Evolutionary conservation across 2,888 invertebrate genomes (phyloP), one percentile per base, ranked within the genome.

Genomic region (Sarcophaga subvicina): DNA sequence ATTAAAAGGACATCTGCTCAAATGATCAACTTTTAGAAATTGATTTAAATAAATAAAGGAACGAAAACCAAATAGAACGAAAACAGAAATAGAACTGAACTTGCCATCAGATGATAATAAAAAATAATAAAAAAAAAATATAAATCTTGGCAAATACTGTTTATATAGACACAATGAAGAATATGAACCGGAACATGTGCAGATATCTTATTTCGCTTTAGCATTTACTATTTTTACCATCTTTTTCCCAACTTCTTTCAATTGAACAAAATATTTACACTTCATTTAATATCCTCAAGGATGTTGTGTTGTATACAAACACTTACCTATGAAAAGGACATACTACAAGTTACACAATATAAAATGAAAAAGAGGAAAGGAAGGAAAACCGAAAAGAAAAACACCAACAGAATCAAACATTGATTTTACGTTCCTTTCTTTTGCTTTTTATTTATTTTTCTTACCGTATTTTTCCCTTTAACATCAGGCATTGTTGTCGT

Each of bases 201-300:
- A 62, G 45, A 70, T 70, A 45, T 49, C n/a, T 72, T 54, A 54
- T 73, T 72, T 63, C 37, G 45, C 27, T 63, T 62, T 37, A 6
- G 47, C 49, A 25, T 67, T 60, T 75, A n/a, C 8, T 67, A 22
- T 66, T 3, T 54, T 54, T 66, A 2, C 27, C 14, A 4, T 22
- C 22, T 77, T 72, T 64, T 25, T 27, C 5, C 71, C 17, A 63
- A 60, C 20, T 83, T 66, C 62, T 60, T 62, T 67, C 25, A 71
- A 76, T 71, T 80, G 12, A 85, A 72, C 76, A 84, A 82, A 85
- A 84, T 86, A 88, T 88, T 88, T 86, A 86, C 88, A 82, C 88
- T 88, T 88, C 86, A 86, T 84, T 88, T 88, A 86, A 84, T 84
- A 73, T 88, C 84, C 77, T 81, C 84, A 88, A 88, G 86, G 88